phyloP scores from a whole-genome alignment of 2,888 invertebrate species.

The Athripsodes cinereus region DNA sequence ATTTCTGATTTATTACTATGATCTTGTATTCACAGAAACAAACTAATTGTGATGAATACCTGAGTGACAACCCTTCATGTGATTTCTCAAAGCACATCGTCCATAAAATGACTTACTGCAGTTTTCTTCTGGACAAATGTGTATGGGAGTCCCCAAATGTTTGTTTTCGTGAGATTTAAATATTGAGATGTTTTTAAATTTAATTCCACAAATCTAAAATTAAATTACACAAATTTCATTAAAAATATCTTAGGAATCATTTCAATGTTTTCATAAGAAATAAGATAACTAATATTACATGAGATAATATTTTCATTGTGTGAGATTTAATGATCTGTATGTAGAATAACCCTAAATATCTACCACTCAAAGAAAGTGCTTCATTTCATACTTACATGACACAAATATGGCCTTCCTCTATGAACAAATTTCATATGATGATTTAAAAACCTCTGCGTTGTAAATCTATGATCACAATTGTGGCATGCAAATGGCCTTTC shows the following conservation, averaged over 20 bases:
- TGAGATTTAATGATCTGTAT: background rate
- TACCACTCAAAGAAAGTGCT: background rate
- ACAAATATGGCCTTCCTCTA: conserved; percentile 15
- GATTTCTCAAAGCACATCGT: background rate
- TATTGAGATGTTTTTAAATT: background rate
- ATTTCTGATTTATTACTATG: too few relatives aligned
- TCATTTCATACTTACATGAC: conserved; percentile 12
- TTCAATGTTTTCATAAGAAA: too few relatives aligned
- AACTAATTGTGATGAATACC: background rate
- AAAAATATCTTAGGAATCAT: too few relatives aligned
- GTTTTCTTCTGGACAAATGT: background rate
- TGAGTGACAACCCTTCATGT: background rate
- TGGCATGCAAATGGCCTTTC: conserved; percentile 22
- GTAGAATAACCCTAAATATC: background rate
- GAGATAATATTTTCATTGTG: background rate
- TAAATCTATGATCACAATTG: conserved; percentile 16
- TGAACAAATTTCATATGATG: conserved; percentile 23
- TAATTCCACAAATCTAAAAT: background rate
- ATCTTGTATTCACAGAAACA: too few relatives aligned
- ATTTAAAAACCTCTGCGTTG: conserved; percentile 14
- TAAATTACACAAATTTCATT: background rate
- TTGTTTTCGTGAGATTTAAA: background rate
- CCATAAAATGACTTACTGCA: background rate
- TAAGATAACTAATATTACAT: background rate
- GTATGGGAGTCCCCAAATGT: background rate